Percentiles rank a stretch among this genome's conserved stretches.
These are phyloP conservation scores for Cephus sareptanus DNA, from an alignment of 2,888 invertebrate species.

Conservation along the genomic window DNA sequence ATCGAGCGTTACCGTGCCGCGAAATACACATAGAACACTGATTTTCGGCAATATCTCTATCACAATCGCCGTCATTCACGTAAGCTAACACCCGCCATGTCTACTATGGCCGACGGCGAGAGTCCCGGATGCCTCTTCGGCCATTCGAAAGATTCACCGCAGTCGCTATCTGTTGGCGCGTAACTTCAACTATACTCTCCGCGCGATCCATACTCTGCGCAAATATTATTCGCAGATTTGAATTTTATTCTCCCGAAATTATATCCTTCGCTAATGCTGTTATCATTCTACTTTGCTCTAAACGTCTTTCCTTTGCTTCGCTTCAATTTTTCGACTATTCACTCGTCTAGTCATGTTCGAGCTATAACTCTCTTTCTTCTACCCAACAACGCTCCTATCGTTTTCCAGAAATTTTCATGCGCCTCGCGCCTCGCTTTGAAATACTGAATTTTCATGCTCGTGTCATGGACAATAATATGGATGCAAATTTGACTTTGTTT, in stretches of 20 bases:
- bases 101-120: conserved; percentile 75
- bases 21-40: conserved; percentile 58
- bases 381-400: neutral
- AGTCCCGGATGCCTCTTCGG: conserved; percentile 75
- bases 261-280: neutral
- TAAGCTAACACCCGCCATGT: conserved; percentile 77
- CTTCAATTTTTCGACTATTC: neutral
- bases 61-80: conserved; percentile 66
- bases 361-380: neutral
- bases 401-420: neutral
- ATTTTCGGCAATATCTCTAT: conserved; percentile 50
- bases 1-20: conserved; percentile 57
- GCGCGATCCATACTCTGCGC: conserved; percentile 12
- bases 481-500: neutral
- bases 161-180: conserved; percentile 35
- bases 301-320: neutral
- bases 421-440: neutral
- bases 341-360: neutral
- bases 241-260: neutral
- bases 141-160: conserved; percentile 55
- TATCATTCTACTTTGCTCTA: neutral
- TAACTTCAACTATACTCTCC: conserved; percentile 25
- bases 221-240: neutral
- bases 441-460: neutral
- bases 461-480: neutral